These are phyloP conservation scores for Tetheella fluctuosa DNA, from an alignment of 2,888 invertebrate genomes.

Conservation along the genomic window DNA sequence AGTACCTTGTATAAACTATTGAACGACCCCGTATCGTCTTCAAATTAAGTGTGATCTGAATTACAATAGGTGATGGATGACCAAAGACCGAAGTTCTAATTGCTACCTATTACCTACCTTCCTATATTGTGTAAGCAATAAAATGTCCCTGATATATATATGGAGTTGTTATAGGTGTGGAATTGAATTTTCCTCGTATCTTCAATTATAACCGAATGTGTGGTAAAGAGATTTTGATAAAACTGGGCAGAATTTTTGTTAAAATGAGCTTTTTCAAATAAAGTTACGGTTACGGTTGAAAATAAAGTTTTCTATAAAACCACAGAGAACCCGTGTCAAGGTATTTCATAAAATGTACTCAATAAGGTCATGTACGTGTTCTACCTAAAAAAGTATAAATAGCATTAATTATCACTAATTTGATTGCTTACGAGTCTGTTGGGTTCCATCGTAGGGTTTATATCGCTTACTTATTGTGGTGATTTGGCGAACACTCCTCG, in stretches of 20 bases:
- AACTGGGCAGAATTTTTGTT: background rate
- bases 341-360: background rate
- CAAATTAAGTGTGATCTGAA: background rate
- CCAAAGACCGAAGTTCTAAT: background rate
- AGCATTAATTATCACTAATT: background rate
- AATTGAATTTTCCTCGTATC: background rate
- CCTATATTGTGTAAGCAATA: background rate
- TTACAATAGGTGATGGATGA: background rate
- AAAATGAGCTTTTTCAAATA: too few relatives aligned
- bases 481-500: background rate
- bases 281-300: too few relatives aligned
- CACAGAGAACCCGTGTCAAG: background rate
- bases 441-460: background rate
- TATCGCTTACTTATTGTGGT: background rate
- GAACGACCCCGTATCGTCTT: background rate
- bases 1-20: slow-evolving; percentile 3
- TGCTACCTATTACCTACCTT: background rate
- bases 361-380: background rate
- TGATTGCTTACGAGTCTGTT: background rate
- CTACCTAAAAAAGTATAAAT: background rate
- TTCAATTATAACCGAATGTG: background rate
- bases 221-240: background rate
- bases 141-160: background rate
- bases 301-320: background rate
- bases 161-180: too few relatives aligned